Evolutionary conservation across 64 coral and sea anemone species (phyloP).

Genomic region (Montipora cactus): DNA sequence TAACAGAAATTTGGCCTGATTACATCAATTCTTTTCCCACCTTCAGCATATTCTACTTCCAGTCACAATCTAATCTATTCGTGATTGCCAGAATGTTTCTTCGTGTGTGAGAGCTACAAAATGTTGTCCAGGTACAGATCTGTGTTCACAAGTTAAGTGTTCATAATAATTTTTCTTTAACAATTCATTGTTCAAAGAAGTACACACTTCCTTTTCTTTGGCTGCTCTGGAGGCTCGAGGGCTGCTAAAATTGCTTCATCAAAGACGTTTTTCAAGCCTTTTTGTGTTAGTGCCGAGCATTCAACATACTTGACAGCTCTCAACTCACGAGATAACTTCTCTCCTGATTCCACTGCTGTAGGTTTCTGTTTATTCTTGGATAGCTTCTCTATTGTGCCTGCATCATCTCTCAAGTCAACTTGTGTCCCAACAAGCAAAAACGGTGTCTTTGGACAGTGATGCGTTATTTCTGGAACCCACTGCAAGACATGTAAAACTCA

Average conservation of each 20-base stretch:
- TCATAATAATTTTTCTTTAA: neutral
- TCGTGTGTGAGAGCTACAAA: slow-evolving; percentile 1
- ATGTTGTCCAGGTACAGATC: neutral
- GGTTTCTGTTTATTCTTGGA: slow-evolving; percentile 98
- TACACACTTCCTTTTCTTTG: slow-evolving; percentile 93
- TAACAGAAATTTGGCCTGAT: no score
- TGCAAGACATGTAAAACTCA: slow-evolving; percentile 21
- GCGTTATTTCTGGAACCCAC: slow-evolving; percentile 99
- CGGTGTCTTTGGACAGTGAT: slow-evolving; percentile 98
- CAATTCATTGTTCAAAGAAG: slow-evolving; percentile 29
- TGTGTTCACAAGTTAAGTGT: neutral
- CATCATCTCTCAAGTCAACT: slow-evolving; percentile 97
- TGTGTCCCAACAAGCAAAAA: slow-evolving; percentile 98
- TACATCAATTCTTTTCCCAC: no score
- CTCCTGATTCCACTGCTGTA: slow-evolving; percentile 76
- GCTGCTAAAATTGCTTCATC: slow-evolving; percentile 98
- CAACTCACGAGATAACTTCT: slow-evolving; percentile 91
- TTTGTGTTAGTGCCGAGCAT: slow-evolving; percentile 96
- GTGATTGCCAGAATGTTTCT: neutral
- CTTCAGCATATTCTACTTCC: no score
- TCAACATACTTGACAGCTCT: slow-evolving; percentile 98
- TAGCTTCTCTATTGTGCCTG: slow-evolving; percentile 94
- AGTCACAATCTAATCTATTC: neutral
- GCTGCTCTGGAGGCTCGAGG: slow-evolving; percentile 94
- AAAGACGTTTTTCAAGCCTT: slow-evolving; percentile 98